Evolutionary conservation across 2,888 invertebrate genomes (phyloP).

Genomic region (Halocaridina rubra): DNA sequence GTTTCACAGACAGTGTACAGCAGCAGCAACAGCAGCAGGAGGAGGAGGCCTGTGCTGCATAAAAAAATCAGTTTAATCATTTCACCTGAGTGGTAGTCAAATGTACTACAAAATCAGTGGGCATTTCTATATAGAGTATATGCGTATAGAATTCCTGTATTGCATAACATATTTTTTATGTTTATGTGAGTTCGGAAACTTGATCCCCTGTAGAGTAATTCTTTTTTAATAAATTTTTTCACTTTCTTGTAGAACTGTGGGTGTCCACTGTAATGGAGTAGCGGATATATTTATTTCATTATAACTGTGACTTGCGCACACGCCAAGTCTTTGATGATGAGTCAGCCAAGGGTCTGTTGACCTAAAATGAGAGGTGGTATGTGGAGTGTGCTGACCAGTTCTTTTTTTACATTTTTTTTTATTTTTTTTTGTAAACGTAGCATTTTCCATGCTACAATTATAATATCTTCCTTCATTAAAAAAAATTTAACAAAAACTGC

Average conservation of each 20-base stretch:
- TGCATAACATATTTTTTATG: constrained; percentile 54
- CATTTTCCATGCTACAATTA: constrained; percentile 58
- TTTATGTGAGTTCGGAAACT: constrained; percentile 56
- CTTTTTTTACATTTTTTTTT: constrained; percentile 18
- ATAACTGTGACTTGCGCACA: constrained; percentile 9
- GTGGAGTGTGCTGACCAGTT: constrained; percentile 54
- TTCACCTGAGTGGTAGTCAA: constrained; percentile 59
- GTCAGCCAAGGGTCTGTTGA: constrained; percentile 37
- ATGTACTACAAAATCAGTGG: constrained; percentile 59
- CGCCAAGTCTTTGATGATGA: constrained; percentile 23
- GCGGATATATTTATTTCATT: too few relatives aligned
- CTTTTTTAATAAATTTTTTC: constrained; percentile 1
- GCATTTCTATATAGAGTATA: constrained; percentile 56
- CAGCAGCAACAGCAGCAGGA: constrained; percentile 7
- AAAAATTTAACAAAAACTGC: constrained; percentile 63
- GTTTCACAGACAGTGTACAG: constrained; percentile 10
- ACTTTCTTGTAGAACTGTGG: constrained; percentile 49
- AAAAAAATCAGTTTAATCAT: constrained; percentile 43
- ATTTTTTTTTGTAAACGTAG: constrained; percentile 50
- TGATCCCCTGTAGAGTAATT: constrained; percentile 52
- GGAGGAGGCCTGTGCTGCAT: constrained; percentile 31
- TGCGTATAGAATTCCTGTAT: constrained; percentile 56
- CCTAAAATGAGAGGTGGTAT: constrained; percentile 47
- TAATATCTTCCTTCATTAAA: constrained; percentile 58
- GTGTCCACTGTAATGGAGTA: constrained; percentile 46